A percentile compares a stretch with the other conserved stretches of the same genome.
Evolutionary conservation across 2,797 vertebrate species (phyloP).

Genomic region (Micrastur ruficollis): DNA sequence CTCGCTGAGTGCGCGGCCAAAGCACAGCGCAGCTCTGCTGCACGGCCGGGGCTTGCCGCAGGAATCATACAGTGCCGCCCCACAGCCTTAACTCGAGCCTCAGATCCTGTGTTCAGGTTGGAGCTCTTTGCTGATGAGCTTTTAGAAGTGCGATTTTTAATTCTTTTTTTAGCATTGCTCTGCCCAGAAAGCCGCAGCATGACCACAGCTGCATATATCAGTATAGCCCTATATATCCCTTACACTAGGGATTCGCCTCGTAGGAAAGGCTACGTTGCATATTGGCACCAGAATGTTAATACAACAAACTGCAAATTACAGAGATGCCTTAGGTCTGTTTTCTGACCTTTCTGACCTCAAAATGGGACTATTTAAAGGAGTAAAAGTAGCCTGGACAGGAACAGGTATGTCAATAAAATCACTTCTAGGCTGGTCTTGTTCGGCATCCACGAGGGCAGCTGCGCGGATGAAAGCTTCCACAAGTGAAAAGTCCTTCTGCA

Average conservation of each 20-base stretch:
- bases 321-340: not conserved
- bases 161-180: not conserved
- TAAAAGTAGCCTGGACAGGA: not conserved
- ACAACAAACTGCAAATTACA: not conserved
- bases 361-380: not conserved
- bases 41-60: rapidly evolving
- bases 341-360: not conserved
- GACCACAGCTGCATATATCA: not conserved
- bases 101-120: not conserved
- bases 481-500: not conserved
- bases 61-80: not conserved
- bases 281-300: not conserved
- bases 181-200: not conserved
- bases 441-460: not conserved
- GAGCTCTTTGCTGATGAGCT: not conserved
- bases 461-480: not conserved
- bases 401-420: not conserved
- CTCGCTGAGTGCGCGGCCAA: rapidly evolving
- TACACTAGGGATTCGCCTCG: not conserved
- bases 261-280: not conserved
- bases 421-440: not conserved
- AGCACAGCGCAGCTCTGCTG: not conserved
- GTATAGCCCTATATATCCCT: not conserved
- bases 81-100: not conserved
- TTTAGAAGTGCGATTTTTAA: not conserved